These are phyloP conservation scores for Drosophila persimilis DNA, from an alignment of 1,140 invertebrate species.

Conservation along the genomic window DNA sequence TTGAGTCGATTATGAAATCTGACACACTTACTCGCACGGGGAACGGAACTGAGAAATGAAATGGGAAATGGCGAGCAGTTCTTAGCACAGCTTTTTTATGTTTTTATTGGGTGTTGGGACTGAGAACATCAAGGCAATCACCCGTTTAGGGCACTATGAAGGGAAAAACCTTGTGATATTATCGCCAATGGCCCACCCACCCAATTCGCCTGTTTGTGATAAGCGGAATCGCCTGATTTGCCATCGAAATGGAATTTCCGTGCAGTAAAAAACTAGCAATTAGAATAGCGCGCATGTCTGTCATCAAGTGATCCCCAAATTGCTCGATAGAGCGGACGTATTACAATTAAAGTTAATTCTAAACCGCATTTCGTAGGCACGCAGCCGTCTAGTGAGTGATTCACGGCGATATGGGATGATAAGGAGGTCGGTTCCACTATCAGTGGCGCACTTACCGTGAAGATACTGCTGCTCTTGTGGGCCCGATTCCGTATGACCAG, in stretches of 20 bases:
- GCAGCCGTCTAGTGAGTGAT: constrained; percentile 30
- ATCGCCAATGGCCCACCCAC: constrained; percentile 15
- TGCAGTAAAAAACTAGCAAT: too few relatives aligned
- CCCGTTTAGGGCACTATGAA: constrained; percentile 6
- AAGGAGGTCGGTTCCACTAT: not conserved
- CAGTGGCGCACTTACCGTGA: constrained; percentile 85
- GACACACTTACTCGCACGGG: constrained; percentile 25
- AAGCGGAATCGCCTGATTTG: not conserved
- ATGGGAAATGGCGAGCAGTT: constrained; percentile 6
- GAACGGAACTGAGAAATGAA: not conserved
- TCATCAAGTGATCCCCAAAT: constrained; percentile 23
- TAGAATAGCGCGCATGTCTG: too few relatives aligned
- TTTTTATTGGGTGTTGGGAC: constrained; percentile 22
- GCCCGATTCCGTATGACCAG: constrained; percentile 89
- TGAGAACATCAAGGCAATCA: constrained; percentile 7
- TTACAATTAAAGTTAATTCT: constrained; percentile 39
- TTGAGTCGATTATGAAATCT: constrained; percentile 56
- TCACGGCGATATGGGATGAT: constrained; percentile 9
- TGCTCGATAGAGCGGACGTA: constrained; percentile 25
- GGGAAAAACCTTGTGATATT: constrained; percentile 39
- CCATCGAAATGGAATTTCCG: not conserved
- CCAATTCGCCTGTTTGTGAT: constrained; percentile 21
- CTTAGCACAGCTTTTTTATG: constrained; percentile 30
- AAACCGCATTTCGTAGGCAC: constrained; percentile 16
- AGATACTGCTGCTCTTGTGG: constrained; percentile 90